Base-by-base conservation (phyloP, 1,140 invertebrate genomes). In the Cyrtorhinus lividipennis region DNA sequence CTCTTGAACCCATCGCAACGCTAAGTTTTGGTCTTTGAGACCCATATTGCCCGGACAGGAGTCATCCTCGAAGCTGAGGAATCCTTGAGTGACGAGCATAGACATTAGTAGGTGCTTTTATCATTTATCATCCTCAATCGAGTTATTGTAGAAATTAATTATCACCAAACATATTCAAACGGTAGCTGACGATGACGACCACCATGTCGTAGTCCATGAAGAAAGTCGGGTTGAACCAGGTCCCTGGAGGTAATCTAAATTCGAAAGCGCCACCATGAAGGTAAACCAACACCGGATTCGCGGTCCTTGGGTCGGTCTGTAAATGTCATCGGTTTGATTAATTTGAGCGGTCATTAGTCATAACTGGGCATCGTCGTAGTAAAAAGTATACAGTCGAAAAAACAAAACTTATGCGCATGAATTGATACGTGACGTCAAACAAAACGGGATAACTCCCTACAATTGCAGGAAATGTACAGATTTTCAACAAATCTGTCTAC, bases 1-100 rank as follows among this genome's bases (percentile, higher is more conserved):
- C 3, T 71, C 65, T 24, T 72, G 66, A 10, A 77, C 69, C 77
- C 77, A 80, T 45, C 67, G 60, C 5, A 80, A 65, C 1, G 75
- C 76, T 10, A 72, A 53, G 8, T 72, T 65, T 59, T 76, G 74
- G 65, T 79, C 77, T 69, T 73, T 59, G 20, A 75, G 66, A 0
- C 72, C 76, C 48, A 69, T 69, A 65, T 77, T 77, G 12, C 64
- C 64, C 1, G 64, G 58, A 3, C 18, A 15, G 3, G 24, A 12
- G 18, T 53, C 62, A 46, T 63, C 24, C 25, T 46, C 25, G 20
- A 53, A 24, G 8, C 30, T 24, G 13, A 56, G 25, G 45, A 46
- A 61, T 24, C 38, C 38, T 26, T 13, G 22, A 38, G 30, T 38
- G 30, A 15, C 30, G 30, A 38, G 30, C 5, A 38, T 8, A 8